Evolutionary conservation across 1,140 invertebrate genomes (phyloP).

Genomic region (Drosophila nigromelanica): DNA sequence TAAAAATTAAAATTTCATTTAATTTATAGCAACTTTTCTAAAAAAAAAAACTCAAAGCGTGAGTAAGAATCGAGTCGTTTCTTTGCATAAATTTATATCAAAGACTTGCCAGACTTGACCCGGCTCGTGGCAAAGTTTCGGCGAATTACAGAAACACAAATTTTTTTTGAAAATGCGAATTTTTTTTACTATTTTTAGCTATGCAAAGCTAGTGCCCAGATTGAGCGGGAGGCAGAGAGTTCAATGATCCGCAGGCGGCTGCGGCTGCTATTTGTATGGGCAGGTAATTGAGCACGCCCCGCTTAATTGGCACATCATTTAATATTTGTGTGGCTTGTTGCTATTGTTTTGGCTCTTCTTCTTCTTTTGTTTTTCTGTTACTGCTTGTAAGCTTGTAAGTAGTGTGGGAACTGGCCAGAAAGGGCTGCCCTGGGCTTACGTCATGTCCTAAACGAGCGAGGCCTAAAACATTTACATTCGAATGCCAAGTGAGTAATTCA

Average conservation of each 20-base stretch:
- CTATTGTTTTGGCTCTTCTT: not conserved
- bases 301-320: conserved; percentile 54
- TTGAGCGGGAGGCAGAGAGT: conserved; percentile 49
- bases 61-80: conserved; percentile 30
- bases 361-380: not conserved
- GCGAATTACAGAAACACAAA: conserved; percentile 56
- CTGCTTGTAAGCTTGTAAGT: not conserved
- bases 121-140: conserved; percentile 6
- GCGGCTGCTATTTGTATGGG: conserved; percentile 16
- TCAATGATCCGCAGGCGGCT: conserved; percentile 66
- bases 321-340: not conserved
- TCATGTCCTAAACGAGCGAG: conserved; percentile 55
- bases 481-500: conserved; percentile 52
- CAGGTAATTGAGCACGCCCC: conserved; percentile 38
- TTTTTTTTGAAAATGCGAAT: conserved; percentile 14
- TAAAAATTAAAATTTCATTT: conserved; percentile 32
- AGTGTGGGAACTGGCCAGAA: conserved; percentile 35
- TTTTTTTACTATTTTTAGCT: conserved; percentile 30
- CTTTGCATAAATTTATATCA: conserved; percentile 58
- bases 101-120: not conserved
- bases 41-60: not conserved
- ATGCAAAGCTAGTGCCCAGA: conserved; percentile 62
- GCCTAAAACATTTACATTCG: conserved; percentile 20
- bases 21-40: conserved; percentile 56
- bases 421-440: conserved; percentile 59